These are phyloP conservation scores for Bombyx mori DNA, from an alignment of 1,140 invertebrate species.

Conservation along the genomic window ASM3026992v2 NC_085112.1:5870501-5871000, in stretches of 20 bases:
- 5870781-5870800: constrained; percentile 44
- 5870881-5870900: constrained; percentile 56
- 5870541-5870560: constrained; percentile 18
- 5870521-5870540: constrained; percentile 4
- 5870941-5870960: constrained; percentile 54
- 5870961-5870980: constrained; percentile 50
- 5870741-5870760: constrained; percentile 58
- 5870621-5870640: constrained; percentile 19
- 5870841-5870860: constrained; percentile 44
- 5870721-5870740: constrained; percentile 39
- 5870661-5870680: constrained; percentile 9
- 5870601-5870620: constrained; percentile 35
- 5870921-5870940: constrained; percentile 40
- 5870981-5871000: constrained; percentile 59
- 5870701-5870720: constrained; percentile 14
- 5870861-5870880: constrained; percentile 39
- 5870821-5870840: constrained; percentile 40
- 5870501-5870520: neutral
- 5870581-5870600: constrained; percentile 26
- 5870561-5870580: constrained; percentile 10
- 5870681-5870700: neutral
- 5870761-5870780: constrained; percentile 54
- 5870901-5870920: constrained; percentile 64
- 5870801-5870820: constrained; percentile 33
- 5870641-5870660: constrained; percentile 15